Evolutionary conservation across 2,797 vertebrate species (phyloP).

Genomic region (Spheniscus humboldti): DNA sequence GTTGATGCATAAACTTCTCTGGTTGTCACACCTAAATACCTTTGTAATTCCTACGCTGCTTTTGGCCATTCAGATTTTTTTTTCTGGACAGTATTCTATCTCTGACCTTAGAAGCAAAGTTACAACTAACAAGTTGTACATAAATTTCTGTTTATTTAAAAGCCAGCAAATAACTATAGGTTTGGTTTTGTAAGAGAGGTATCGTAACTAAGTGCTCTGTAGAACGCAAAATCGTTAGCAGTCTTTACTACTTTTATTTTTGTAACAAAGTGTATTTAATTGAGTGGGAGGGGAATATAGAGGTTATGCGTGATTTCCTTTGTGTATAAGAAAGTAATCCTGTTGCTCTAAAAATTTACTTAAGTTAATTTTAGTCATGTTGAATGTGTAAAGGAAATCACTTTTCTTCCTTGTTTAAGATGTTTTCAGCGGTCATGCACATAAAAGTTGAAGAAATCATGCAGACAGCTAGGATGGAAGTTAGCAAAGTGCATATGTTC

Average conservation of each 20-base stretch:
- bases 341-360: neutral
- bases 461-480: neutral
- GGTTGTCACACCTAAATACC: neutral
- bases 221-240: neutral
- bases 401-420: neutral
- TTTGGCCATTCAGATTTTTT: neutral
- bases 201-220: neutral
- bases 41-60: neutral
- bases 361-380: neutral
- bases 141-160: neutral
- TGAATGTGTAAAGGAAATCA: neutral
- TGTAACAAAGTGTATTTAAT: neutral
- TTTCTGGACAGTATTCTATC: neutral
- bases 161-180: neutral
- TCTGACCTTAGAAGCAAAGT: neutral
- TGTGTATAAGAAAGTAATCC: neutral
- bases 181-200: neutral
- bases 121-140: neutral
- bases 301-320: neutral
- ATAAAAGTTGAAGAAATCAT: neutral
- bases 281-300: neutral
- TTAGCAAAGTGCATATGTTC: neutral
- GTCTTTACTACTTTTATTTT: neutral
- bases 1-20: neutral
- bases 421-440: neutral